Evolutionary conservation across 2,113 vertebrate species (phyloP), one percentile per base, ranked within the genome.

Genomic region (Agapornis roseicollis): DNA sequence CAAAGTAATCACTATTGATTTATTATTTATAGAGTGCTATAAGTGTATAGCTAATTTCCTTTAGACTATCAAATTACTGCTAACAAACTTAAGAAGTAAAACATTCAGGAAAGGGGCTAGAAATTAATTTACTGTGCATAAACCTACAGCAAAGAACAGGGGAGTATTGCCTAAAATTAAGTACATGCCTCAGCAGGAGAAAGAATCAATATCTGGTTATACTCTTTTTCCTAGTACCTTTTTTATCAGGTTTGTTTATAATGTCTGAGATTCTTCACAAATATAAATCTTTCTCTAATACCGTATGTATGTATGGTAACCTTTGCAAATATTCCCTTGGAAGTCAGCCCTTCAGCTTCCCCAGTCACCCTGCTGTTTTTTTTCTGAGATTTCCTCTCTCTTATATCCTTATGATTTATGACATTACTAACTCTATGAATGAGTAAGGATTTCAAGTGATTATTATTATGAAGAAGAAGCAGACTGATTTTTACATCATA

Each of bases 1-100:
- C 16, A 44, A 89, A 71, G 4, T 53, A 66, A 92, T 64, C 90
- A 56, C 56, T 66, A 82, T 60, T 53, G 70, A 95, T 93, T 93
- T 69, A 9, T 79, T 88, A 69, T 85, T 85, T 85, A 52, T 28
- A 56, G 20, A 85, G 20, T 5, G 37, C 17, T 95, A 41, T 17
- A 24, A 79, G 9, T 19, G 13, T 25, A 93, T 18, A 69, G 18
- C 2, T 76, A 69, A 91, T 85, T 96, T 91, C 74, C 66, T 91
- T 93, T 61, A 91, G 35, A 79, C 28, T 89, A 85, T 28, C 3
- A 76, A 93, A 88, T 89, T 85, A 22, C 42, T 82, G 16, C 41
- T 89, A 80, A 82, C 20, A 93, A 74, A 50, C 55, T 84, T 74
- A 33, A 74, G 39, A 68, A 33, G 87, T 50, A 81, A 91, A 79